A percentile compares a stretch with the other conserved stretches of the same genome.
These are phyloP conservation scores for Abscondita cerata DNA, from an alignment of 2,888 invertebrate genomes.

Conservation along the genomic window DNA sequence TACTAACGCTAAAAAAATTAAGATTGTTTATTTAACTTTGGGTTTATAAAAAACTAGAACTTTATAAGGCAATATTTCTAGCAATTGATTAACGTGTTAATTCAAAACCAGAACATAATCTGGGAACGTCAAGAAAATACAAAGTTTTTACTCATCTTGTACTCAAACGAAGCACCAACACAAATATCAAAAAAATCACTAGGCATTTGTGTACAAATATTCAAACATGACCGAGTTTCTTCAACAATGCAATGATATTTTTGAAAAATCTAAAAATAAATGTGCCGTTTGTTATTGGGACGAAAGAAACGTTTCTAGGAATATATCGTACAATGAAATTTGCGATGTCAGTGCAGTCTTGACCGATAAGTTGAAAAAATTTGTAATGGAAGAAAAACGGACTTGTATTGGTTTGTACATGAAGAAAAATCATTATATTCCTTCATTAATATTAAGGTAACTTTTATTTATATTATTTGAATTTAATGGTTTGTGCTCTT, in stretches of 20 bases:
- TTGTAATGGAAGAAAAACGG: conserved; percentile 5
- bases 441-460: conserved; percentile 65
- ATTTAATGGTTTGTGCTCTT: too few species aligned
- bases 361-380: background rate
- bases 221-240: conserved; percentile 6
- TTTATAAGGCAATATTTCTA: too few species aligned
- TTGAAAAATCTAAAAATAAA: conserved; percentile 8
- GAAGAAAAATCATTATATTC: conserved; percentile 62
- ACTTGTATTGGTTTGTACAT: conserved; percentile 60
- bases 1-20: too few species aligned
- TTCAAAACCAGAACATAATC: too few species aligned
- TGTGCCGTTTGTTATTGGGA: conserved; percentile 17
- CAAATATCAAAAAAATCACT: background rate
- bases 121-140: background rate
- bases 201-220: background rate
- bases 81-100: too few species aligned
- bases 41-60: too few species aligned
- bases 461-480: too few species aligned
- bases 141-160: too few species aligned
- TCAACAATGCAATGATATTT: conserved; percentile 4
- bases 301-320: conserved; percentile 2
- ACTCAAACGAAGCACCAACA: too few species aligned
- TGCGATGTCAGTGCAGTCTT: background rate
- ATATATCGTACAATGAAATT: conserved; percentile 12
- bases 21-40: too few species aligned